A percentile compares a stretch with the other conserved stretches of the same genome.
phyloP scores from a whole-genome alignment of 2,888 invertebrate species.

The Dryadula phaetusa region DNA sequence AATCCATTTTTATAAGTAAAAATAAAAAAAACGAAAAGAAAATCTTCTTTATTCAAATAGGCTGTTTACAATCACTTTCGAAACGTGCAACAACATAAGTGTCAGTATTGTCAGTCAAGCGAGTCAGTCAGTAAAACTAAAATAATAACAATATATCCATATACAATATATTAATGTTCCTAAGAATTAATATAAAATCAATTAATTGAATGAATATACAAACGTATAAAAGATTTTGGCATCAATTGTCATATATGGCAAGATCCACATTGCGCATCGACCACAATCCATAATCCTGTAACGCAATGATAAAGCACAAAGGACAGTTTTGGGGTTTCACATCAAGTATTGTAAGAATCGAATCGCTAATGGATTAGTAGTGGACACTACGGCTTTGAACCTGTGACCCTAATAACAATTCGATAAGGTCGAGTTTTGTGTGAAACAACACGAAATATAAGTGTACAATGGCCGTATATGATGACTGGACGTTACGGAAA shows the following conservation, averaged over 20 bases:
- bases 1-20: too few relatives aligned
- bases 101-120: too few relatives aligned
- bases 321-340: conserved; percentile 45
- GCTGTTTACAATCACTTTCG: too few relatives aligned
- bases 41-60: too few relatives aligned
- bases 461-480: conserved; percentile 38
- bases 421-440: conserved; percentile 28
- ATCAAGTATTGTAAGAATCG: conserved; percentile 69
- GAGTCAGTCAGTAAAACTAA: too few relatives aligned
- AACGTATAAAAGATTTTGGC: background rate
- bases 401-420: conserved; percentile 5
- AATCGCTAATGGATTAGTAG: conserved; percentile 79
- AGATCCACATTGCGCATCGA: conserved; percentile 14
- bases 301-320: conserved; percentile 46
- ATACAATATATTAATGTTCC: background rate
- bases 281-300: conserved; percentile 38
- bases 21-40: too few relatives aligned
- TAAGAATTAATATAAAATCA: conserved; percentile 1
- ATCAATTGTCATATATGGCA: background rate
- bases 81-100: too few relatives aligned
- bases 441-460: background rate
- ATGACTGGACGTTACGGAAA: conserved; percentile 51
- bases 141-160: background rate
- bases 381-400: conserved; percentile 48
- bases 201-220: conserved; percentile 15